These are phyloP conservation scores for Arrhopalites spinosus DNA, from an alignment of 2,888 invertebrate species.

Conservation along the genomic window DNA sequence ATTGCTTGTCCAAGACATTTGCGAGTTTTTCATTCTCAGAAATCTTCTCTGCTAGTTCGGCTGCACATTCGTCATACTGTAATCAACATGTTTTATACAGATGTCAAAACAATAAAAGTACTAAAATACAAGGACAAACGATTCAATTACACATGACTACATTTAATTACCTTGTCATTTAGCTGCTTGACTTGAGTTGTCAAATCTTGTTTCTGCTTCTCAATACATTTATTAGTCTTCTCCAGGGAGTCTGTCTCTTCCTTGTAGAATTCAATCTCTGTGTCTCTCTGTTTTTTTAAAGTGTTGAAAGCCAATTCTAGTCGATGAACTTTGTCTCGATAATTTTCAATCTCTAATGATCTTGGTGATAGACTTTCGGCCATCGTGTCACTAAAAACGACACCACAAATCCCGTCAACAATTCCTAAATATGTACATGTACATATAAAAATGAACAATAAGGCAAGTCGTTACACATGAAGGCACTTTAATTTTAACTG, in stretches of 20 bases:
- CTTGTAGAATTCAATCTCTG: constrained; percentile 37
- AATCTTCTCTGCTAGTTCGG: constrained; percentile 9
- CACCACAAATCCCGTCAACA: too few species aligned
- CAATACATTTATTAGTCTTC: neutral
- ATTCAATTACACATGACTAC: neutral
- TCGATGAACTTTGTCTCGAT: constrained; percentile 42
- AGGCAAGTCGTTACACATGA: too few species aligned
- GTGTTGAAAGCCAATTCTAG: constrained; percentile 38
- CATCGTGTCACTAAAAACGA: too few species aligned
- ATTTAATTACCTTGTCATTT: constrained; percentile 13
- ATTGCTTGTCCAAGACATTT: constrained; percentile 7
- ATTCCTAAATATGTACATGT: too few species aligned
- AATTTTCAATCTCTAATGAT: constrained; percentile 37
- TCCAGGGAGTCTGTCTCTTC: constrained; percentile 36
- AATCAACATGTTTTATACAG: neutral
- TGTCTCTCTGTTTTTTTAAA: constrained; percentile 20
- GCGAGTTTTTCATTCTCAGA: neutral
- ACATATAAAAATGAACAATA: neutral
- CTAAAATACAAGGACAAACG: neutral
- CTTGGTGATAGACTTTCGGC: neutral
- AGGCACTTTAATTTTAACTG: too few species aligned
- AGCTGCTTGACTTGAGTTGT: neutral
- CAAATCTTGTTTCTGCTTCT: constrained; percentile 17
- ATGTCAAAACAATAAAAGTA: neutral
- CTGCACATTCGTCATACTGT: constrained; percentile 22